Percentiles rank a stretch among this genome's conserved stretches.
Conservation (phyloP, 2,797 vertebrate species). For the Galago senegalensis region DNA sequence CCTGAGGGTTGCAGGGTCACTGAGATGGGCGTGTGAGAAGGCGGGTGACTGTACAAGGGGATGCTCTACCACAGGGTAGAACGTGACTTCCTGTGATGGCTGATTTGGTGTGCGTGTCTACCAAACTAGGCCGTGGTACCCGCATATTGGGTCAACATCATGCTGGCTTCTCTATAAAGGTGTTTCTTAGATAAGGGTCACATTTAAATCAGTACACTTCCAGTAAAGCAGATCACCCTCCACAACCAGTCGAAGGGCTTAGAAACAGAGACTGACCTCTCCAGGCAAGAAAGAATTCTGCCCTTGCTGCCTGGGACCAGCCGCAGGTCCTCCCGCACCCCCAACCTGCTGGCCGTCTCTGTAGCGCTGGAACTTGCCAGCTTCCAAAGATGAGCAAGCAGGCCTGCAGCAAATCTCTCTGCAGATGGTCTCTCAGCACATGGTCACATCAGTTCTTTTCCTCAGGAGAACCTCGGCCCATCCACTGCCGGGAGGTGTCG, state of each 20-base stretch:
- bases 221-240: not conserved
- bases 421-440: not conserved
- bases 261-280: not conserved
- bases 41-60: not conserved
- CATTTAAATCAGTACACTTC: not conserved
- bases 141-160: not conserved
- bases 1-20: not conserved
- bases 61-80: not conserved
- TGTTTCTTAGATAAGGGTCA: constrained; percentile 31
- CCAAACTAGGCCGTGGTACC: not conserved
- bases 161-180: not conserved
- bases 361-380: not conserved
- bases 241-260: not conserved
- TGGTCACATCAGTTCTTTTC: not conserved
- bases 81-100: not conserved
- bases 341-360: not conserved
- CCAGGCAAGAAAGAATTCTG: not conserved
- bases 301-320: not conserved
- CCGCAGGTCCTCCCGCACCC: not conserved
- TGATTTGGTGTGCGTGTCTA: not conserved
- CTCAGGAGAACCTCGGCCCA: not conserved
- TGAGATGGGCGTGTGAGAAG: not conserved
- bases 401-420: not conserved
- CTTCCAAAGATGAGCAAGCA: not conserved
- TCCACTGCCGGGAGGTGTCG: not conserved